Evolutionary conservation across 2,797 vertebrate genomes (phyloP).

Genomic region (Silurus lanzhouensis): DNA sequence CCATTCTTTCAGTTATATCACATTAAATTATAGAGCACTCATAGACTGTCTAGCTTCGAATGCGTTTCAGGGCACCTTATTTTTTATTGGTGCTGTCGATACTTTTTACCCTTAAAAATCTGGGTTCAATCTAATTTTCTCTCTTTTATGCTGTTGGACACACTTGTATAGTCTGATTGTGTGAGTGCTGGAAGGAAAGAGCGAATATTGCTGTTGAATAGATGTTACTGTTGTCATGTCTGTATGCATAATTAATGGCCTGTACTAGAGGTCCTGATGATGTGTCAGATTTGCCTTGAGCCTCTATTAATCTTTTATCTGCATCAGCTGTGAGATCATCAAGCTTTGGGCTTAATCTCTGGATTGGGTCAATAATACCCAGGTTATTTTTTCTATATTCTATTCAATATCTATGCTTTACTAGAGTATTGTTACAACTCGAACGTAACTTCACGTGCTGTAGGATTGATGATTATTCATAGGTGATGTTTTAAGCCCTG

Average conservation of each 20-base stretch:
- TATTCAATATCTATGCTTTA: not conserved
- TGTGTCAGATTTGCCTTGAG: slow-evolving; percentile 40
- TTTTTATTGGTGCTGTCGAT: not conserved
- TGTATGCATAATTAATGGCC: slow-evolving; percentile 43
- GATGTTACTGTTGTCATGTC: slow-evolving; percentile 22
- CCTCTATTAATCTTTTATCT: slow-evolving; percentile 47
- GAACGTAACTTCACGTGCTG: not conserved
- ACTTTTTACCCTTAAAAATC: not conserved
- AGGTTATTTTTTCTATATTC: not conserved
- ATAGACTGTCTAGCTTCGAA: not conserved
- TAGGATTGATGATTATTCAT: not conserved
- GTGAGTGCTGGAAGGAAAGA: not conserved
- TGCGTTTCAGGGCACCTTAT: too few relatives aligned
- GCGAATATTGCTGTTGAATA: not conserved
- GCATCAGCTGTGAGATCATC: slow-evolving; percentile 24
- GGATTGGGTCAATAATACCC: not conserved
- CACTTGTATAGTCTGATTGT: not conserved
- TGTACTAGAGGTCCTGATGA: slow-evolving; percentile 32
- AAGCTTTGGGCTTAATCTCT: slow-evolving; percentile 27
- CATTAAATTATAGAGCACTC: not conserved
- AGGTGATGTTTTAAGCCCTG: not conserved
- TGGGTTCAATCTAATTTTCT: not conserved
- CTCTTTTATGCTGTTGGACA: not conserved
- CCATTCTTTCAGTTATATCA: not conserved
- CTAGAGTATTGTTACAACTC: not conserved